Base-by-base conservation (phyloP, 2,888 invertebrate species). In the Chydorus sphaericus region DNA sequence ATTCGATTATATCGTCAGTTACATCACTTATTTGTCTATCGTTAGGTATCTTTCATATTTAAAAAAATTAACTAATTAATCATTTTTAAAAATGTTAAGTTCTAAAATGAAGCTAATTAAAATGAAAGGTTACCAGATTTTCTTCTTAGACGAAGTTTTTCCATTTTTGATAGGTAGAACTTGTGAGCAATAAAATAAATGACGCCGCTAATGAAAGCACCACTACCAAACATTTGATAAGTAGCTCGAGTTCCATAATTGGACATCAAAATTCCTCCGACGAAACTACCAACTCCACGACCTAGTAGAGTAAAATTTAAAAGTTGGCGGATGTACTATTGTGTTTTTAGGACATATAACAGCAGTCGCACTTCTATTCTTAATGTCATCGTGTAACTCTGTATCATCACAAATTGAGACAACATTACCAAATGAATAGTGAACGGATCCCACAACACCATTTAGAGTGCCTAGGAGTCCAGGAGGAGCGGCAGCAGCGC, bases 391-490 rank as follows among this genome's bases (percentile, higher is more conserved):
- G 33, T 8, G 8, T 8, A 33, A 14, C 8, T 33, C 14, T 33
- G 14, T 14, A 26, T 3, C n/a, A 26, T 16, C 4, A 44, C 36
- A 7, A 36, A 36, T 6, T 1, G 20, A 38, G 20, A 8, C 20
- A 38, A 14, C 14, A 71, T 68, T 69, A 82, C 83, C 85, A 66
- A 91, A 77, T 71, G 88, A 89, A 67, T 88, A 90, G 71, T 90
- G 88, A 3, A 89, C 81, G 79, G 89, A 88, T 62, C 87, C 88
- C 48, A 90, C 74, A 0, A 90, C 82, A 18, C 90, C 90, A 65
- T 89, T 88, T 55, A 90, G 74, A 1, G 90, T 90, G 6, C 88
- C 89, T 57, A 89, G 72, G 61, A 89, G 73, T 64, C 81, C 85
- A 67, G 83, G 83, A 0, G 91, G 90, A 1, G 89, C 85, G 63